A percentile compares a stretch with the other conserved stretches of the same genome.
These are phyloP conservation scores for Archegozetes longisetosus DNA, from an alignment of 1,140 invertebrate species.

Conservation along the genomic window DNA sequence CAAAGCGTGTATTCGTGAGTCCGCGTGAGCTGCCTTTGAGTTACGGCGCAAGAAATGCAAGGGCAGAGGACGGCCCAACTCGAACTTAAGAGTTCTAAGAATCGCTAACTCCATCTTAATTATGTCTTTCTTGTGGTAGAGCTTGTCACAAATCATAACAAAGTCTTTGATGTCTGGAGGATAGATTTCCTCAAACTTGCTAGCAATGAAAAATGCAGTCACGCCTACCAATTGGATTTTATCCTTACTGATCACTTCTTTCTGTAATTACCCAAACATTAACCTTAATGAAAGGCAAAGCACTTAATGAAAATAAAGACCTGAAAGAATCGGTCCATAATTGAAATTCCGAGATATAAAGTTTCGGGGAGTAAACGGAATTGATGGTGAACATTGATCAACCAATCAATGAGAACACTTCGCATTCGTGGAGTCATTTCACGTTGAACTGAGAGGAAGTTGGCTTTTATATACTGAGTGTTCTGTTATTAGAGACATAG, in stretches of 20 bases:
- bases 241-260: conserved; percentile 41
- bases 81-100: conserved; percentile 54
- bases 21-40: conserved; percentile 53
- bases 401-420: conserved; percentile 74
- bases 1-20: conserved; percentile 54
- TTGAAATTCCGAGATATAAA: conserved; percentile 67
- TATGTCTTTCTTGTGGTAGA: conserved; percentile 17
- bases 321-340: conserved; percentile 72
- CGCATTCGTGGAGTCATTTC: conserved; percentile 69
- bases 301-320: conserved; percentile 4
- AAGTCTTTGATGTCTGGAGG: conserved; percentile 83
- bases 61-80: conserved; percentile 63
- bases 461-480: conserved; percentile 13
- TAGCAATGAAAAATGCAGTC: conserved; percentile 82
- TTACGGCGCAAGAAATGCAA: conserved; percentile 72
- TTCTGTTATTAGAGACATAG: conserved; percentile 10
- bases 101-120: conserved; percentile 23
- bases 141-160: conserved; percentile 13
- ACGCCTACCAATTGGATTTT: conserved; percentile 77
- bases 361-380: conserved; percentile 81
- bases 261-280: conserved; percentile 31
- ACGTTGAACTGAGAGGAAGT: conserved; percentile 19
- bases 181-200: conserved; percentile 96
- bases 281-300: background rate
- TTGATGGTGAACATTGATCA: conserved; percentile 75